Conservation (phyloP, 2,888 invertebrate species). For the Nomada goodeniana region DNA sequence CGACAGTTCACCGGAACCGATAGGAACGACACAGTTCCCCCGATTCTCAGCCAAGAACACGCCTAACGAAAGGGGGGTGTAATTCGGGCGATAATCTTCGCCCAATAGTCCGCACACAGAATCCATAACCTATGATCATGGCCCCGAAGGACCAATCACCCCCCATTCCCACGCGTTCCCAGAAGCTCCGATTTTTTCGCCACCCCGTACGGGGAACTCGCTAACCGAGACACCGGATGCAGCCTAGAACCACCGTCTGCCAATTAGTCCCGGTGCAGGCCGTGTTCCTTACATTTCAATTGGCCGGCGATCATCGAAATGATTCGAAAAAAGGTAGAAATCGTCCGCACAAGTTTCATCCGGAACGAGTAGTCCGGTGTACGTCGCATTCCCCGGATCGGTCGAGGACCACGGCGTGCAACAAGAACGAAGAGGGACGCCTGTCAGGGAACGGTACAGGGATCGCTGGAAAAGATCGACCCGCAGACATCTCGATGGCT, state of each 20-base stretch:
- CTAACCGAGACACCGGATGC: neutral
- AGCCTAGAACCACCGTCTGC: constrained; percentile 19
- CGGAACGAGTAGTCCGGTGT: constrained; percentile 27
- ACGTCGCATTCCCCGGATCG: constrained; percentile 49
- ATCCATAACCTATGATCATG: constrained; percentile 20
- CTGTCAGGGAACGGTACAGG: constrained; percentile 22
- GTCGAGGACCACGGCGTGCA: neutral
- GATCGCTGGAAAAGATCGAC: constrained; percentile 51
- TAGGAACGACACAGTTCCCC: too few relatives aligned
- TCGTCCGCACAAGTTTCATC: neutral
- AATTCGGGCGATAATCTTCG: neutral
- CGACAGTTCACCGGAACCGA: too few relatives aligned
- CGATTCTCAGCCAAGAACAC: too few relatives aligned
- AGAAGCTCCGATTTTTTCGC: constrained; percentile 24
- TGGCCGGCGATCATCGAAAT: constrained; percentile 55
- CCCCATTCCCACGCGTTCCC: constrained; percentile 9
- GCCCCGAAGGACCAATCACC: constrained; percentile 7
- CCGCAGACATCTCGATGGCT: constrained; percentile 35
- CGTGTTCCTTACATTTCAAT: constrained; percentile 51
- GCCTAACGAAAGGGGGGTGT: too few relatives aligned
- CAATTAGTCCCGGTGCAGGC: constrained; percentile 40
- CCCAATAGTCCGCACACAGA: neutral
- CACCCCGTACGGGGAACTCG: constrained; percentile 6
- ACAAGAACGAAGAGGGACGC: constrained; percentile 41
- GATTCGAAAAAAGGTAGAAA: constrained; percentile 43